Conservation (phyloP, 2,113 vertebrate species). For the Zeus faber region DNA sequence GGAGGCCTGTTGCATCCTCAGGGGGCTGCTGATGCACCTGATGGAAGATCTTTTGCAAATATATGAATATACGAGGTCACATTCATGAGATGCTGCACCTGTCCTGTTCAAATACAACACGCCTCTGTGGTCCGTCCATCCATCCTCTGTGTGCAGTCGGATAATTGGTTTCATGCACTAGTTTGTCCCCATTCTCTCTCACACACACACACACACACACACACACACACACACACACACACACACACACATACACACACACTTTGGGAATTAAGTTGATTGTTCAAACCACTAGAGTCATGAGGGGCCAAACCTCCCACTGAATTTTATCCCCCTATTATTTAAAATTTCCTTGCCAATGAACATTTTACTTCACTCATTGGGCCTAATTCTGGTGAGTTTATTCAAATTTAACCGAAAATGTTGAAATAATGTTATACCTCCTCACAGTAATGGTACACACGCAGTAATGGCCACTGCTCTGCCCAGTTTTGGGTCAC, state of each 20-base stretch:
- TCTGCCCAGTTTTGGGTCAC: no score
- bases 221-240: constrained; percentile 1
- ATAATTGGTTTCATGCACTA: constrained; percentile 22
- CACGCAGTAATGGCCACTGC: no score
- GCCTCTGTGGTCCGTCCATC: constrained; percentile 32
- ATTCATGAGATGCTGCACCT: constrained; percentile 38
- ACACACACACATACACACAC: neutral
- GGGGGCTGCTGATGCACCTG: constrained; percentile 33
- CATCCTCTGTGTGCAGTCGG: constrained; percentile 19
- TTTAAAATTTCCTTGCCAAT: constrained; percentile 16
- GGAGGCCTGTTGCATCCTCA: constrained; percentile 16
- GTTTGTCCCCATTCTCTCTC: constrained; percentile 2
- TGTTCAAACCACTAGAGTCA: no score
- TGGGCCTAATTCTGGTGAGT: no score
- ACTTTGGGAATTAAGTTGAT: constrained; percentile 12
- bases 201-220: neutral
- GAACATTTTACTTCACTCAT: constrained; percentile 19
- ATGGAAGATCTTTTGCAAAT: constrained; percentile 42
- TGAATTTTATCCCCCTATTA: no score
- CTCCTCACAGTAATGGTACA: no score
- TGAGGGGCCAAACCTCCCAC: no score
- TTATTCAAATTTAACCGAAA: no score
- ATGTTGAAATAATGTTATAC: no score
- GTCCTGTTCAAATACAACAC: no score
- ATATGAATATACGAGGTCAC: no score